A percentile compares a stretch with the other conserved stretches of the same genome.
phyloP scores from a whole-genome alignment of 2,113 vertebrate genomes.

The Menidia beryllina region DNA sequence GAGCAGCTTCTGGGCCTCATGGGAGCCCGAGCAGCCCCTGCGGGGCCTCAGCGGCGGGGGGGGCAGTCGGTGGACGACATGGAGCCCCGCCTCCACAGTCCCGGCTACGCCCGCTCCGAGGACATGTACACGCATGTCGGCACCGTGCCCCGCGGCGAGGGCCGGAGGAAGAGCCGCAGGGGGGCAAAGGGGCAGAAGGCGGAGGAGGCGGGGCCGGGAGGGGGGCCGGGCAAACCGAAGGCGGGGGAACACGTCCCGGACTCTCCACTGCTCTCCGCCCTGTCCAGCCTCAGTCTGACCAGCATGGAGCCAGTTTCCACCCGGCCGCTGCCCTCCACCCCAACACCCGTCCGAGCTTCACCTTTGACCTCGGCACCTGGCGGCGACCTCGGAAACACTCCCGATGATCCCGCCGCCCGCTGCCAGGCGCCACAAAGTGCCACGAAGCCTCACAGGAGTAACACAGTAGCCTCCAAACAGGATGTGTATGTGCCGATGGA shows the following conservation, averaged over 20 bases:
- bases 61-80: conserved; percentile 83
- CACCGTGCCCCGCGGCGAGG: conserved; percentile 82
- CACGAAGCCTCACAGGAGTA: background rate
- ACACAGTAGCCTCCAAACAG: background rate
- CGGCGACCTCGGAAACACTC: background rate
- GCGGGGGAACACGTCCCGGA: conserved; percentile 50
- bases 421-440: background rate
- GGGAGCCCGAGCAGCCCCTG: background rate
- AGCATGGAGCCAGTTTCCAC: conserved; percentile 5
- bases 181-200: conserved; percentile 26
- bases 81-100: conserved; percentile 73
- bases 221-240: conserved; percentile 5
- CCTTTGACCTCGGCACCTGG: conserved; percentile 46
- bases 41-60: conserved; percentile 15
- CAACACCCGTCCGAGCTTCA: conserved; percentile 19
- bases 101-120: conserved; percentile 79
- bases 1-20: background rate
- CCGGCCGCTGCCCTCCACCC: conserved; percentile 30
- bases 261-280: conserved; percentile 69
- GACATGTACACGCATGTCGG: conserved; percentile 92
- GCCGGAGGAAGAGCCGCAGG: conserved; percentile 34
- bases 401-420: background rate
- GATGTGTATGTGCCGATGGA: conserved; percentile 74
- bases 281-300: conserved; percentile 46
- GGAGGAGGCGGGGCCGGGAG: background rate